Conservation (phyloP, 2,888 invertebrate species). For the Eupithecia pulchellata region DNA sequence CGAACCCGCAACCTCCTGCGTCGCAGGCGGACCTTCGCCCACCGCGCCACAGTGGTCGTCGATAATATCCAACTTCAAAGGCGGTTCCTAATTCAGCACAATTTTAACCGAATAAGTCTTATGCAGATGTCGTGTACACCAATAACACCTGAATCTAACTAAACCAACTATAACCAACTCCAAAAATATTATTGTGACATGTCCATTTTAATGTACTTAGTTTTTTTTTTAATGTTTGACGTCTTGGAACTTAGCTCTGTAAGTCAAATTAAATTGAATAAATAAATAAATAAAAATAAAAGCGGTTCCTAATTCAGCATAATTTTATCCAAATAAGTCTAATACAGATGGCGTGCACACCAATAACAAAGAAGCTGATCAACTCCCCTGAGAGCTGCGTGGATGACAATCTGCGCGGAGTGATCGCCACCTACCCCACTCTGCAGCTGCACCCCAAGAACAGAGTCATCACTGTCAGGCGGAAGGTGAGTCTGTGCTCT, state of each 20-base stretch:
- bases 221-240: too few relatives aligned
- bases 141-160: too few relatives aligned
- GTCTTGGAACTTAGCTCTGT: too few relatives aligned
- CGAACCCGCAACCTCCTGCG: too few relatives aligned
- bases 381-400: constrained; percentile 80
- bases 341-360: constrained; percentile 53
- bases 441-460: constrained; percentile 82
- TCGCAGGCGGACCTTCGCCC: too few relatives aligned
- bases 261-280: too few relatives aligned
- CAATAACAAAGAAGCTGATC: constrained; percentile 77
- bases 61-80: background rate
- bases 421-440: constrained; percentile 79
- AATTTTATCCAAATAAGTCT: background rate
- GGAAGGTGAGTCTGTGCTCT: constrained; percentile 61
- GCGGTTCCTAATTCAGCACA: background rate
- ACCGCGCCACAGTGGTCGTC: too few relatives aligned
- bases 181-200: too few relatives aligned
- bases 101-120: background rate
- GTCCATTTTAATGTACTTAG: too few relatives aligned
- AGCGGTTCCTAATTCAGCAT: background rate
- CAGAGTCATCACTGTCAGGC: constrained; percentile 77
- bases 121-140: constrained; percentile 54
- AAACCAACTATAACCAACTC: too few relatives aligned
- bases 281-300: too few relatives aligned
- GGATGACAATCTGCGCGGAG: constrained; percentile 84